Base-by-base conservation (phyloP, 2,888 invertebrate species). In the Rhagium mordax region DNA sequence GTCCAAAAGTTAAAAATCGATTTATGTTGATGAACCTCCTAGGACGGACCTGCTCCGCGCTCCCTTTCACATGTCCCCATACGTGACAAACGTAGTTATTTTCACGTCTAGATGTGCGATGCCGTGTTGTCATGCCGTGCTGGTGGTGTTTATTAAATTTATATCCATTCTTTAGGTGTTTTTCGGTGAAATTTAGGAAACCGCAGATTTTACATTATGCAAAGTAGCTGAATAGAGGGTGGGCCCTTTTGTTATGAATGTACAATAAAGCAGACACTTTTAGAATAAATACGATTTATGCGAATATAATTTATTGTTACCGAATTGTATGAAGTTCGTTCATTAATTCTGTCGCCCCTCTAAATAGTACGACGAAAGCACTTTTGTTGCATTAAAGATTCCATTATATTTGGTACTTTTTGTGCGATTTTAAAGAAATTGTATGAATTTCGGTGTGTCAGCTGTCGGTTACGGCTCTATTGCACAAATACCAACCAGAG, bases 111-210 rank as follows among this genome's bases (percentile, higher is more conserved):
- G 72, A 70, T 73, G 74, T 75, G 72, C 71, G 69, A 66, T 65
- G 75, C 73, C 75, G 66, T 74, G 75, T 75, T 74, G 75, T 78
- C 77, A 76, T 76, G 70, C 74, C 41, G 65, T 68, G 65, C 69
- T 51, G 71, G 55, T 61, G 72, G 74, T 78, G 74, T 78, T 78
- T 78, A 78, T 78, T 78, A 75, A 78, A 78, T 78, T 78, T 78
- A 78, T 76, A 73, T 57, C 74, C 75, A 62, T 76, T 76, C 76
- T 78, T 74, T 65, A 48, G 66, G 71, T 71, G 74, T 76, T 76
- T 76, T 76, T 72, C 75, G 51, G 55, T 47, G 71, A 72, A 75
- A 75, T 74, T 74, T 69, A 65, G 59, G 66, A 69, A 69, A 71
- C 74, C 74, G 62, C 74, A 75, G 62, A 76, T 74, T 73, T 64